Base-by-base conservation (phyloP, 2,888 invertebrate genomes). In the Schrankia costaestrigalis region DNA sequence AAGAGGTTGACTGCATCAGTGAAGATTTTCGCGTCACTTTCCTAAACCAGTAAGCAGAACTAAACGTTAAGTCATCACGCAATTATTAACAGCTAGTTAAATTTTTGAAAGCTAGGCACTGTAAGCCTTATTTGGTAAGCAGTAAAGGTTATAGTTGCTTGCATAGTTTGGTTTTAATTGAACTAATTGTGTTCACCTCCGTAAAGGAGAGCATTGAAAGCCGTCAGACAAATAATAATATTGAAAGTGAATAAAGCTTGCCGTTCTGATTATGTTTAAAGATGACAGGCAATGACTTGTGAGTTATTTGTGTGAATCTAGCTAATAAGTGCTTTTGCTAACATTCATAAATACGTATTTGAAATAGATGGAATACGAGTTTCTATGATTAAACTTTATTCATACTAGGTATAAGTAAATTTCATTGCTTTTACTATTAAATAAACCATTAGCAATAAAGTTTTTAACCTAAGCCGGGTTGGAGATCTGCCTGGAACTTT, bases 21-120 rank as follows among this genome's bases (percentile, higher is more conserved):
- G 41, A 54, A 56, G 41, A 60, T 60, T 65, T 66, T 64, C 62
- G 56, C 57, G 53, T 62, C 58, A 65, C 71, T 73, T 71, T 71
- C 69, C 53, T 63, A 62, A 62, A 59, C 62, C 71, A 70, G 69
- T 67, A 66, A 68, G 61, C 57, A 62, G 54, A 63, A 56, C 47
- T 55, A 57, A 57, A 58, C 57, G 63, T 59, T 59, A 58, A 68
- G 53, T 75, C 69, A 70, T 61, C 60, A 39, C 41, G 49, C 34
- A 39, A 52, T 46, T 49, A 46, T 36, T n/a, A 51, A 46, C 48
- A 53, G 50, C 46, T 56, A 39, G 41, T 45, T 46, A 47, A 53
- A 46, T 3, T 28, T 34, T 36, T 35, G 42, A 41, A 19, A 32
- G 11, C 38, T 51, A 40, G 19, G 32, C 27, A 54, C 41, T 43